Evolutionary conservation across 2,113 vertebrate species (phyloP), one percentile per base, ranked within the genome.

Genomic region (Callorhinus ursinus): DNA sequence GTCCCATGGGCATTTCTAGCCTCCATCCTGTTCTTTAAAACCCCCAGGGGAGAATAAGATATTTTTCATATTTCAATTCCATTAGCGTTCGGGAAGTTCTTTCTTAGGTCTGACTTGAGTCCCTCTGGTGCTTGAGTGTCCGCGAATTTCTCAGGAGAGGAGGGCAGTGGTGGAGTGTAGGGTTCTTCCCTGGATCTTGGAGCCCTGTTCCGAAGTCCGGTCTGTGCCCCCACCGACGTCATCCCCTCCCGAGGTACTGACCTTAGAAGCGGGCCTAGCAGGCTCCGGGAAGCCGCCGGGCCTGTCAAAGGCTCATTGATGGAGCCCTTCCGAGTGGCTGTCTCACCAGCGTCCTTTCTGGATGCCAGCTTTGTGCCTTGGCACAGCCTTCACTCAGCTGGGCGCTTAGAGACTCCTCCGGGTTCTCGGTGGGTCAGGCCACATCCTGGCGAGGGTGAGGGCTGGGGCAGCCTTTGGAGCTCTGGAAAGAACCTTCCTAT

Each of bases 241-340:
- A 15, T 46, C n/a, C 10, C 14, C 10, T n/a, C 39, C 2, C 3
- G 3, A 49, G 28, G 26, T 18, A 1, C 7, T 42, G 28, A 65
- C 74, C 59, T 85, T 16, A 12, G 81, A 69, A 57, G 55, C 53
- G 19, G 13, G 86, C 55, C 55, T 53, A 46, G 57, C 82, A 72
- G 93, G 13, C 82, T 94, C 92, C 46, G 4, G 91, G 51, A 69
- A 93, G 79, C 83, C 18, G 0, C 67, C 0, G 0, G 24, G 55
- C 63, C 77, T 15, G 22, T 96, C 84, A 83, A 39, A 95, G 86
- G 67, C 89, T 49, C 80, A 77, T 26, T 79, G 79, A 93, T 53
- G 0, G 22, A 39, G 65, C 61, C 49, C 49, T 85, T 49, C 46
- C 14, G 1, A 86, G 46, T 2, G 18, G 42, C 69, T n/a, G 46